Base-by-base conservation (phyloP, 2,888 invertebrate species). In the Ophioninae sp. region DNA sequence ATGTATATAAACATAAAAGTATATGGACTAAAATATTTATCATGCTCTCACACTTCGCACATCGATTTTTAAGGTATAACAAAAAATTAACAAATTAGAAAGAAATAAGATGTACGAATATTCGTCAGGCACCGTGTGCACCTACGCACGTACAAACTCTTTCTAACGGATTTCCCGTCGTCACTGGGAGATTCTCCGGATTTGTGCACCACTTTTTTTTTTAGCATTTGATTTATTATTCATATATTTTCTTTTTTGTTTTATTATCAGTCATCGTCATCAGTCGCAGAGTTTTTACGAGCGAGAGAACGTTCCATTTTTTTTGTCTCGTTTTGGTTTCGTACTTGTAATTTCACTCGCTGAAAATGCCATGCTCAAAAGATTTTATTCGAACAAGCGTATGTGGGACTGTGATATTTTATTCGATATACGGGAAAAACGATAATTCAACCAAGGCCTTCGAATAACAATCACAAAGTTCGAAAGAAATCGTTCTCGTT, bases 361-460 rank as follows among this genome's bases (percentile, higher is more conserved):
- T 89, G 89, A 88, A 88, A 76, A 89, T 91, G 89, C 88, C 91
- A 91, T 91, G 91, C 91, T 90, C 84, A 88, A 89, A 88, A 89
- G 87, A 83, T 87, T 86, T 87, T 87, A 85, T 89, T 86, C 85
- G 88, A 90, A 90, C 89, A 90, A 91, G 89, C 89, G 88, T 87
- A 86, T 87, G 85, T 74, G 72, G 63, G 73, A 41, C 64, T 81
- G 41, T 71, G 44, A 44, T 37, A 1, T 80, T 75, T 56, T 67
- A n/a, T 75, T 51, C n/a, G 23, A 71, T 41, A 83, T 77, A 81
- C 37, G 64, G 20, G n/a, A 39, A 84, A 84, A 84, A 79, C 41
- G 56, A 85, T 80, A 82, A 77, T 64, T 82, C 56, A 75, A 82
- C 61, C 51, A 81, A 81, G 65, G 79, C 22, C 20, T 64, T 72